These are phyloP conservation scores for Drosophila koepferae DNA, from an alignment of 2,888 invertebrate genomes.

Conservation along the genomic window DNA sequence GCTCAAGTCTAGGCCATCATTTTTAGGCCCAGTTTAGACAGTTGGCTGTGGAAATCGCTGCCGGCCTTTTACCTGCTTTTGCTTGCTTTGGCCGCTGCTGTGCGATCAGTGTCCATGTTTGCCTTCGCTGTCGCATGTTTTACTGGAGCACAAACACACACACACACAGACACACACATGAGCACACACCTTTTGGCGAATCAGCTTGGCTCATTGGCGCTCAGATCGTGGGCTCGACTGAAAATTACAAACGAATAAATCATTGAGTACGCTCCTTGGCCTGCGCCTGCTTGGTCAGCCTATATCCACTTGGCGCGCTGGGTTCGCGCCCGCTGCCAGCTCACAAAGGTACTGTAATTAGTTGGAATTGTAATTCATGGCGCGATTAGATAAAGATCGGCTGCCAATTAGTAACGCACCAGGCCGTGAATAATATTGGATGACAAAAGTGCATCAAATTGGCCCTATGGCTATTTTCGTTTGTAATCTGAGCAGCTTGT, in stretches of 20 bases:
- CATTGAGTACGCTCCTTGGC: conserved; percentile 57
- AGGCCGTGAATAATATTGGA: conserved; percentile 72
- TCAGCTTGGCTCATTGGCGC: conserved; percentile 63
- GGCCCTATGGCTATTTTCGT: conserved; percentile 58
- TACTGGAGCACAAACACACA: conserved; percentile 51
- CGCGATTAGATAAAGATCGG: conserved; percentile 80
- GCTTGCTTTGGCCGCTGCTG: conserved; percentile 32
- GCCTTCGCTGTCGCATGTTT: conserved; percentile 78
- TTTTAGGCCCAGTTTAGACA: conserved; percentile 72
- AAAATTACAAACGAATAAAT: conserved; percentile 79
- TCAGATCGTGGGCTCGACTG: conserved; percentile 75
- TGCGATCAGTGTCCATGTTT: conserved; percentile 73
- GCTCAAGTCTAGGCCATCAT: conserved; percentile 66
- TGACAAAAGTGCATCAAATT: conserved; percentile 57
- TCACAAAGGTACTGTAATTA: conserved; percentile 67
- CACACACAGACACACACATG: conserved; percentile 31
- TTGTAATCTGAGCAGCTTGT: conserved; percentile 7
- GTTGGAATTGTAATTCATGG: conserved; percentile 81
- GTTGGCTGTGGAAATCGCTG: conserved; percentile 49
- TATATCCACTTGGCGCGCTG: conserved; percentile 17
- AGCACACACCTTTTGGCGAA: conserved; percentile 6
- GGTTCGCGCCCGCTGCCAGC: conserved; percentile 19
- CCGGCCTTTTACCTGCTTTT: conserved; percentile 44
- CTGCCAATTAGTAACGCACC: conserved; percentile 79
- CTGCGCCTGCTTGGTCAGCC: conserved; percentile 14